Percentiles rank a stretch among this genome's conserved stretches.
phyloP scores from a whole-genome alignment of 1,140 invertebrate species.

The Steinernema khuongi region DNA sequence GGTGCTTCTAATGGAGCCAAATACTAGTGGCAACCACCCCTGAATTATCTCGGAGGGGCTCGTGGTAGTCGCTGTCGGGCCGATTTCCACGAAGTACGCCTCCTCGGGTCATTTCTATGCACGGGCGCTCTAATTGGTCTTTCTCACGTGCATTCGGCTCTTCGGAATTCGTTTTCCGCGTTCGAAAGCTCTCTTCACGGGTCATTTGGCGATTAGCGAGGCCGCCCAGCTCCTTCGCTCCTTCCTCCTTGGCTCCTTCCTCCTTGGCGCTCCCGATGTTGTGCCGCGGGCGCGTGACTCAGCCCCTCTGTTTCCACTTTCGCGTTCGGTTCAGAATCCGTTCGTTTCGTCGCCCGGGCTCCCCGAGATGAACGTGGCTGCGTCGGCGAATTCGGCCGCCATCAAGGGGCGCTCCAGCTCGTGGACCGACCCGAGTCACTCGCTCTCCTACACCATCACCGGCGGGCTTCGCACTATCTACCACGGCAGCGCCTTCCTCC shows the following conservation, averaged over 20 bases:
- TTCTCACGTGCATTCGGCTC: no score
- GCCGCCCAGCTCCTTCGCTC: not conserved
- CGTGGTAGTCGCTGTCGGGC: no score
- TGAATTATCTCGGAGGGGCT: no score
- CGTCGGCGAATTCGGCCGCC: not conserved
- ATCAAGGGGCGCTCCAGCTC: constrained; percentile 38
- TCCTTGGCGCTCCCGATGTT: not conserved
- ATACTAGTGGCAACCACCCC: no score
- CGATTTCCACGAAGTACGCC: no score
- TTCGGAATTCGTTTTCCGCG: not conserved
- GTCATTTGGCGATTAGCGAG: not conserved
- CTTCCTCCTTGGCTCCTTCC: not conserved
- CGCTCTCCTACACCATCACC: constrained; percentile 34
- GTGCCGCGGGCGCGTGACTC: not conserved
- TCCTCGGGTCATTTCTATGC: no score
- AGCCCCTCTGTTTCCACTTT: not conserved
- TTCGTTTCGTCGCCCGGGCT: not conserved
- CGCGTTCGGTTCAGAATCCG: constrained; percentile 11
- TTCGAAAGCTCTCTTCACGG: not conserved
- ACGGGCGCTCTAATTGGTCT: not conserved
- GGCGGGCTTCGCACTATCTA: constrained; percentile 41
- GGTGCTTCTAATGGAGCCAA: no score
- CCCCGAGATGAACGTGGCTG: not conserved
- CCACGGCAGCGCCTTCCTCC: constrained; percentile 45
- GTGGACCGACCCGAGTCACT: constrained; percentile 32